A percentile compares a stretch with the other conserved stretches of the same genome.
Evolutionary conservation across 2,113 vertebrate genomes (phyloP).

Genomic region (Oxygymnocypris stewartii): DNA sequence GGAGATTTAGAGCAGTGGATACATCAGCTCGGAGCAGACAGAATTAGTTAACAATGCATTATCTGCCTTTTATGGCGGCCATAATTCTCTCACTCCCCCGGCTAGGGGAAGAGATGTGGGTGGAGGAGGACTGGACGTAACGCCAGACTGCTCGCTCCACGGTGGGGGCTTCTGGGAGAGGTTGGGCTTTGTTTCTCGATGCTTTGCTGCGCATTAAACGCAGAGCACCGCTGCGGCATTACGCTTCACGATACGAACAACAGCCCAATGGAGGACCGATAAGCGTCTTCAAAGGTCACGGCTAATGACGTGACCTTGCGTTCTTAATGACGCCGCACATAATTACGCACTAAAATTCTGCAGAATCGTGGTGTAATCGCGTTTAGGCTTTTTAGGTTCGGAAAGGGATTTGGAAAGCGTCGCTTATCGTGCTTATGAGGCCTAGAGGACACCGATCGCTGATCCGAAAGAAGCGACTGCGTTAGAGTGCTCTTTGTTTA

Average conservation of each 20-base stretch:
- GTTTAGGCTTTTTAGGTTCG: neutral
- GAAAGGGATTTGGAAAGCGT: neutral
- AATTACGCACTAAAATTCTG: neutral
- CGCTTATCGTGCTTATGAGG: neutral
- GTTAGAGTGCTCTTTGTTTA: neutral
- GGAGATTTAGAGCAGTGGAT: conserved; percentile 82
- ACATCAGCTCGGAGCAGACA: conserved; percentile 85
- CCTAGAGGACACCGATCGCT: neutral
- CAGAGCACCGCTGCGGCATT: conserved; percentile 34
- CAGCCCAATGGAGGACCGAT: neutral
- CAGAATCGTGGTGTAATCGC: neutral
- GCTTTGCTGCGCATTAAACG: conserved; percentile 70
- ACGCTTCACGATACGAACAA: neutral
- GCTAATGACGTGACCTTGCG: conserved; percentile 9
- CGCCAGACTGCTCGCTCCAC: conserved; percentile 57
- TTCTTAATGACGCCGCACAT: conserved; percentile 16
- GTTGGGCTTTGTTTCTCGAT: conserved; percentile 65
- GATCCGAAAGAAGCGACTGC: neutral
- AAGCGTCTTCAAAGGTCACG: conserved; percentile 10
- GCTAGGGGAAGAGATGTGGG: conserved; percentile 46
- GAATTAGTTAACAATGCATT: conserved; percentile 89
- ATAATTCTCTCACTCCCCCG: conserved; percentile 76
- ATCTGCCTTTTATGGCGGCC: conserved; percentile 84
- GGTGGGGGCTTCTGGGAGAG: conserved; percentile 50
- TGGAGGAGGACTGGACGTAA: conserved; percentile 54